These are phyloP conservation scores for Acholoe squamosa DNA, from an alignment of 2,888 invertebrate species.

Conservation along the genomic window DNA sequence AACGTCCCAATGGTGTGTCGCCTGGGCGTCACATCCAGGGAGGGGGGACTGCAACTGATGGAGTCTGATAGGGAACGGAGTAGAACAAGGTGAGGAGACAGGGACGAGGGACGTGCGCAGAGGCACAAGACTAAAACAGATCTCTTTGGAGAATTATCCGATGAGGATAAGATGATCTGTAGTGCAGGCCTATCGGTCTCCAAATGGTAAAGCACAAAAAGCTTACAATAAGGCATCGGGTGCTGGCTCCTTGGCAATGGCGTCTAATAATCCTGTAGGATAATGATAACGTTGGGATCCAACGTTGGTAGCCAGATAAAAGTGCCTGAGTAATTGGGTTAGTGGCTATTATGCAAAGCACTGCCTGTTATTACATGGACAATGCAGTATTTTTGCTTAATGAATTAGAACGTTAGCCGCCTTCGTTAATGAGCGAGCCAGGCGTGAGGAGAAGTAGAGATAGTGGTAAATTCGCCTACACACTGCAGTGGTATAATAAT, in stretches of 20 bases:
- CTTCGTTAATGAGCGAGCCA: background rate
- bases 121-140: background rate
- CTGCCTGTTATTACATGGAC: slow-evolving; percentile 31
- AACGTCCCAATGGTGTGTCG: background rate
- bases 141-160: background rate
- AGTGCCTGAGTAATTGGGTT: slow-evolving; percentile 19
- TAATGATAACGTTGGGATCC: slow-evolving; percentile 35
- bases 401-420: slow-evolving; percentile 34
- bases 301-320: background rate
- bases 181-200: background rate
- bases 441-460: background rate
- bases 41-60: background rate
- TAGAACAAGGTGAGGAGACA: too few species aligned
- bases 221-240: background rate
- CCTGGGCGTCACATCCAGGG: background rate
- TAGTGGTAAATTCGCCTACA: background rate
- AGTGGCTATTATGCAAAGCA: slow-evolving; percentile 34
- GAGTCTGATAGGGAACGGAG: background rate
- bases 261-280: slow-evolving; percentile 5
- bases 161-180: background rate
- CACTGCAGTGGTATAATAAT: background rate
- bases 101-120: background rate
- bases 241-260: background rate
- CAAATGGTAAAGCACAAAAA: background rate
- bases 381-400: slow-evolving; percentile 21